These are phyloP conservation scores for Neuroterus valhalla DNA, from an alignment of 1,140 invertebrate species.

Conservation along the genomic window DNA sequence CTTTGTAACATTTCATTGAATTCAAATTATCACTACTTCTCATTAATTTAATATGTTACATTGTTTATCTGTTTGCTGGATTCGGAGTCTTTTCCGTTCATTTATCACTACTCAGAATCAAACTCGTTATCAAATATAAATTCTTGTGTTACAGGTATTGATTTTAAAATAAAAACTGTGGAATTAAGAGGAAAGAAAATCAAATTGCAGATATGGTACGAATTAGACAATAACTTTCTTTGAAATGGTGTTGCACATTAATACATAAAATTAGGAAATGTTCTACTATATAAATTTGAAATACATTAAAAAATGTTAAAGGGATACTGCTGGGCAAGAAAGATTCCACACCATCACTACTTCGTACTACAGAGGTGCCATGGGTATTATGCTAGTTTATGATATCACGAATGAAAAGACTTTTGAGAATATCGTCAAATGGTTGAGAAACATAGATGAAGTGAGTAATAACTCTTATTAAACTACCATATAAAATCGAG, in stretches of 20 bases:
- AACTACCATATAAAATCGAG: too few species aligned
- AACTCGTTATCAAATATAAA: too few species aligned
- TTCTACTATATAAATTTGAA: conserved; percentile 51
- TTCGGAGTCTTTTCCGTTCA: too few species aligned
- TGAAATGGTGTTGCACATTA: not conserved
- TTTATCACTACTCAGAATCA: too few species aligned
- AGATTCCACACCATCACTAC: conserved; percentile 98
- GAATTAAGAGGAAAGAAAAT: conserved; percentile 98
- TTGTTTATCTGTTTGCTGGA: too few species aligned
- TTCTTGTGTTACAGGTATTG: conserved; percentile 88
- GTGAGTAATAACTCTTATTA: conserved; percentile 65
- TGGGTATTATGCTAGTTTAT: conserved; percentile 99
- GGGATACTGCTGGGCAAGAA: conserved; percentile 96
- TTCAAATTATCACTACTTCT: too few species aligned
- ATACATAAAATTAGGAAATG: conserved; percentile 7
- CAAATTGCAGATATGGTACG: conserved; percentile 98
- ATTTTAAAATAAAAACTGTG: conserved; percentile 99
- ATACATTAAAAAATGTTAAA: conserved; percentile 63
- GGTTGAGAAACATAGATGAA: conserved; percentile 98
- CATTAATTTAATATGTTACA: too few species aligned
- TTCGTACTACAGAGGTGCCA: conserved; percentile 97
- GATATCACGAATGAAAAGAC: conserved; percentile 99
- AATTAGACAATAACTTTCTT: not conserved
- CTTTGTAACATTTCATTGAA: too few species aligned
- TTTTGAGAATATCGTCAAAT: conserved; percentile 99